These are phyloP conservation scores for Paradisaea rubra DNA, from an alignment of 2,113 vertebrate species.

Conservation along the genomic window DNA sequence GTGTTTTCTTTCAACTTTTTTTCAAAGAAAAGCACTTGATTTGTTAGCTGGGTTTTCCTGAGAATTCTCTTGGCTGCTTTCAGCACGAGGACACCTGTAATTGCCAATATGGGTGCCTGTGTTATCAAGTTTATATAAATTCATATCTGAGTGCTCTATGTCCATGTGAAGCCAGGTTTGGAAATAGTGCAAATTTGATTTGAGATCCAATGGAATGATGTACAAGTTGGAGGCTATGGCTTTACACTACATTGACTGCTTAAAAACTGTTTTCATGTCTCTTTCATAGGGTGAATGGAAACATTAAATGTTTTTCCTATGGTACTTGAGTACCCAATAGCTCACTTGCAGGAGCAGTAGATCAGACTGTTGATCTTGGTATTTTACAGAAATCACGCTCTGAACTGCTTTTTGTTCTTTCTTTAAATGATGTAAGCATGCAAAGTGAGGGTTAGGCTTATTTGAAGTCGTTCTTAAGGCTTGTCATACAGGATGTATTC, in stretches of 20 bases:
- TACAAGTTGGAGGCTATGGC: neutral
- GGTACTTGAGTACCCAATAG: slow-evolving; percentile 42
- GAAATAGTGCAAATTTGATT: neutral
- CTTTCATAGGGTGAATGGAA: slow-evolving; percentile 7
- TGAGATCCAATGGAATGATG: neutral
- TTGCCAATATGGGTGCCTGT: neutral
- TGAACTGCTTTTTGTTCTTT: slow-evolving; percentile 36
- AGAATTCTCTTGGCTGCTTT: neutral
- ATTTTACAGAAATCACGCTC: slow-evolving; percentile 26
- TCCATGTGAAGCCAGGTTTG: neutral
- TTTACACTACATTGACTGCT: slow-evolving; percentile 36
- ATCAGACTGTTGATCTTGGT: neutral
- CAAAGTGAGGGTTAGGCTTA: slow-evolving; percentile 9
- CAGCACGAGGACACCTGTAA: neutral
- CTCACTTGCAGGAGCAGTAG: neutral
- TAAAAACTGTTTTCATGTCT: slow-evolving; percentile 33
- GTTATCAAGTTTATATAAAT: neutral
- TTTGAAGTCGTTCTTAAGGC: slow-evolving; percentile 54
- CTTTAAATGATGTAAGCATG: slow-evolving; percentile 36
- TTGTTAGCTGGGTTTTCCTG: neutral
- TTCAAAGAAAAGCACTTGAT: neutral
- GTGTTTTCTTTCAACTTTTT: slow-evolving; percentile 15
- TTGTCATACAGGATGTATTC: slow-evolving; percentile 51
- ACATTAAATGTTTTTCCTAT: slow-evolving; percentile 37
- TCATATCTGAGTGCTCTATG: neutral